Evolutionary conservation across 2,888 invertebrate species (phyloP).

Genomic region (Nomada flava): DNA sequence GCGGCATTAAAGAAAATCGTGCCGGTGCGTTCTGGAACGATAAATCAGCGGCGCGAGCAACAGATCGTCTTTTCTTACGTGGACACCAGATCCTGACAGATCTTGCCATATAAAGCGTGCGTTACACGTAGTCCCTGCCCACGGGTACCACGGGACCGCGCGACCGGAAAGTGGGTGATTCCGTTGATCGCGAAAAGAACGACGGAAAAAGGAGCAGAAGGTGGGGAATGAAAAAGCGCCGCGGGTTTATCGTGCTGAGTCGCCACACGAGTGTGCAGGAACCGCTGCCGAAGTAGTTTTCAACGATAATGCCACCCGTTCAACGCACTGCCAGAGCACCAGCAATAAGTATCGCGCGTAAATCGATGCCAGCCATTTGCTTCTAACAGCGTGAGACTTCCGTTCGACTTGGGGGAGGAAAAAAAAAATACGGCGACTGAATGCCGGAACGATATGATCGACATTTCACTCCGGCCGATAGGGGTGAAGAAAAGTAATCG

Average conservation of each 20-base stretch:
- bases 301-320: conserved; percentile 58
- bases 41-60: conserved; percentile 67
- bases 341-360: conserved; percentile 36
- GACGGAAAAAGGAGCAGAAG: conserved; percentile 15
- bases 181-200: conserved; percentile 46
- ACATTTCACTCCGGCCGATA: not conserved
- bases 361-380: conserved; percentile 41
- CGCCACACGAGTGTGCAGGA: conserved; percentile 45
- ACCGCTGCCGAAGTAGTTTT: conserved; percentile 58
- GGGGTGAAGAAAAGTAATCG: too few species aligned
- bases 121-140: conserved; percentile 53
- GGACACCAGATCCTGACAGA: conserved; percentile 61
- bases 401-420: not conserved
- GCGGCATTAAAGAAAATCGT: conserved; percentile 65
- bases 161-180: conserved; percentile 64
- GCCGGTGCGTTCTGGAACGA: conserved; percentile 50
- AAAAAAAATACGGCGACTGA: not conserved
- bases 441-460: not conserved
- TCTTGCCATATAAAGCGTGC: conserved; percentile 66
- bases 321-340: conserved; percentile 34
- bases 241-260: conserved; percentile 57
- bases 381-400: conserved; percentile 34
- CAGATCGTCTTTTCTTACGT: conserved; percentile 60
- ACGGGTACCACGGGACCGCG: conserved; percentile 47
- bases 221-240: conserved; percentile 48